Base-by-base conservation (phyloP, 2,797 vertebrate genomes). In the Enteromius mattozi region DNA sequence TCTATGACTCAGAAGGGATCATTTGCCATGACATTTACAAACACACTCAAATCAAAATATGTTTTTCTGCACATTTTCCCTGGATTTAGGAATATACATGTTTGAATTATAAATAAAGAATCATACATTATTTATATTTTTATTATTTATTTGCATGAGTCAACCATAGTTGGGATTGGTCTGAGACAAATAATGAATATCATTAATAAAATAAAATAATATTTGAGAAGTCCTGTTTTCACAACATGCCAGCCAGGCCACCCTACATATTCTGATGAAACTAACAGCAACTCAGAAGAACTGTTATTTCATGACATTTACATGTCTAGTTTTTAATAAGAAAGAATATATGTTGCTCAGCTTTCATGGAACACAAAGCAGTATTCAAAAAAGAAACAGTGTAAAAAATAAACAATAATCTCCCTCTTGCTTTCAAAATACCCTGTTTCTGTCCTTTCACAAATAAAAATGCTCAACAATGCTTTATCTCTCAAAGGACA, bases 401-500 rank as follows among this genome's bases (percentile, higher is more conserved):
- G 2, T 49, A 12, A 27, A 42, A 13, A 78, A 19, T 27, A 59
- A 81, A 71, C 54, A 72, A 72, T 33, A n/a, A 4, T 30, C 27
- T 47, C 37, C 40, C 1, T 35, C 24, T 45, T 6, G 69, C 35
- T 59, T 49, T 71, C 10, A 71, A 56, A 71, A 81, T 12, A 16
- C 16, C 10, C 24, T 35, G 3, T 82, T 63, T 65, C 56, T 7
- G 19, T 65, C 45, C 24, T 49, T 75, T 10, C 17, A 35, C 16
- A 82, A 82, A 77, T 14, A 77, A 24, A 40, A 49, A 49, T 49
- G 4, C 16, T 74, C 35, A 30, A 10, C 56, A 74, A 51, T 8
- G 21, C 30, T 49, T 75, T 37, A 49, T 65, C 42, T 82, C 70
- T 75, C 30, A 82, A 75, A 75, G 40, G 27, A 74, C 4, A 8